A percentile compares a stretch with the other conserved stretches of the same genome.
Evolutionary conservation across 2,888 invertebrate species (phyloP).

Genomic region (Polietes domitor): DNA sequence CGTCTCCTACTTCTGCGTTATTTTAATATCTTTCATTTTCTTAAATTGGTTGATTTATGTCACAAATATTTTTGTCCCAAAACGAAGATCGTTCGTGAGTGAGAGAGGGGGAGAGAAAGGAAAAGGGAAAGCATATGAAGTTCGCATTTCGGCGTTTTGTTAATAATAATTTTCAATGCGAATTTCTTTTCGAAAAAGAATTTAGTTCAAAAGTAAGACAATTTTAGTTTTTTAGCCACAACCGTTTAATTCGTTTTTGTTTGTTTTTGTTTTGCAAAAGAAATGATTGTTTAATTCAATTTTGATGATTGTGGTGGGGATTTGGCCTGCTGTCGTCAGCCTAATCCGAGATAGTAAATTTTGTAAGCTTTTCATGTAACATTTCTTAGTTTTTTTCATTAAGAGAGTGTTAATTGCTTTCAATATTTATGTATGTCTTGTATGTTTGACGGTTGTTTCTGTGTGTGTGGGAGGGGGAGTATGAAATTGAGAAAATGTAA

Average conservation of each 20-base stretch:
- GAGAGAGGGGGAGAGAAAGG: background rate
- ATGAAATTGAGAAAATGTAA: too few species aligned
- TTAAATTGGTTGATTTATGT: conserved; percentile 42
- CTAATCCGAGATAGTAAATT: conserved; percentile 3
- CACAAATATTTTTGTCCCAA: conserved; percentile 30
- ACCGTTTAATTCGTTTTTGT: conserved; percentile 46
- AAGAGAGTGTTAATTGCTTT: conserved; percentile 44
- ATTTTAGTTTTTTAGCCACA: conserved; percentile 42
- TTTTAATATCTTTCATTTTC: conserved; percentile 26
- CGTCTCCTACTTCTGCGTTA: background rate
- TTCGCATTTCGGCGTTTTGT: background rate
- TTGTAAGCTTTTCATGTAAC: background rate
- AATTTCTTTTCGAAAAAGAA: conserved; percentile 27
- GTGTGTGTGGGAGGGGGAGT: too few species aligned
- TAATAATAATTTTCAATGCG: conserved; percentile 36
- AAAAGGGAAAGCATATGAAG: background rate
- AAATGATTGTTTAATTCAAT: conserved; percentile 49
- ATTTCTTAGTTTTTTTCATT: too few species aligned
- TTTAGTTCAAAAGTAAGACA: conserved; percentile 36
- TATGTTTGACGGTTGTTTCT: conserved; percentile 51
- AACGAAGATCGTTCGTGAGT: conserved; percentile 72
- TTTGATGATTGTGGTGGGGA: conserved; percentile 46
- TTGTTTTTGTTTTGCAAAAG: conserved; percentile 42
- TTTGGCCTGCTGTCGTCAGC: too few species aligned
- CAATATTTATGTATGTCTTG: background rate